phyloP scores from a whole-genome alignment of 2,113 vertebrate genomes.

The Baryphthengus martii region DNA sequence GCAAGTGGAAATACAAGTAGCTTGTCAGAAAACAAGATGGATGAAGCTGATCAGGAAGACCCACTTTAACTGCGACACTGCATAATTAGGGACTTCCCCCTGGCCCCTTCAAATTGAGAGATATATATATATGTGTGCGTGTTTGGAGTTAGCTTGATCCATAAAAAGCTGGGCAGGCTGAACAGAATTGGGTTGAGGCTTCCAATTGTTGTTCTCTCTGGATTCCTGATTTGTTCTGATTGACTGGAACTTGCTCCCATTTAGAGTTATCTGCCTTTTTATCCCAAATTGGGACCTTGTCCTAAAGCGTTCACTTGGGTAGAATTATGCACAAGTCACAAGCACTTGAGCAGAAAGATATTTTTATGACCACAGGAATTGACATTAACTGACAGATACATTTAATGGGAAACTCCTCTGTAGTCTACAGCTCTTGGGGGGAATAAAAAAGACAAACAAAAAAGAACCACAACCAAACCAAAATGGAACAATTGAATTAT shows the following conservation, averaged over 20 bases:
- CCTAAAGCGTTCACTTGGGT: neutral
- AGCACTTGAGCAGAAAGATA: neutral
- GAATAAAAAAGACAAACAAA: no score
- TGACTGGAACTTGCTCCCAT: neutral
- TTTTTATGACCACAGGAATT: neutral
- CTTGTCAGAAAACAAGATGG: neutral
- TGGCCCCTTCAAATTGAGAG: neutral
- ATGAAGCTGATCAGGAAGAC: neutral
- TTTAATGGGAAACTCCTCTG: neutral
- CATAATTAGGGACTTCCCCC: neutral
- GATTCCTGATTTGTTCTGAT: neutral
- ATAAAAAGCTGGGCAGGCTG: neutral
- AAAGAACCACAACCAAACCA: neutral
- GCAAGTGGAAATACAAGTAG: neutral
- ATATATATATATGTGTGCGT: rapidly evolving
- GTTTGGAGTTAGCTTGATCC: neutral
- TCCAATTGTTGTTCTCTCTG: neutral
- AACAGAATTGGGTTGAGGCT: neutral
- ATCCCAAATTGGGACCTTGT: rapidly evolving
- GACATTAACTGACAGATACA: rapidly evolving
- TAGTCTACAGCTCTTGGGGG: neutral
- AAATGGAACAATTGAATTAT: rapidly evolving
- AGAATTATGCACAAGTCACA: neutral
- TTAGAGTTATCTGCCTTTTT: neutral
- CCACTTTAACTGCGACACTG: neutral